A percentile compares a stretch with the other conserved stretches of the same genome.
Evolutionary conservation across 1,140 invertebrate species (phyloP).

Genomic region (Mizuhopecten yessoensis): DNA sequence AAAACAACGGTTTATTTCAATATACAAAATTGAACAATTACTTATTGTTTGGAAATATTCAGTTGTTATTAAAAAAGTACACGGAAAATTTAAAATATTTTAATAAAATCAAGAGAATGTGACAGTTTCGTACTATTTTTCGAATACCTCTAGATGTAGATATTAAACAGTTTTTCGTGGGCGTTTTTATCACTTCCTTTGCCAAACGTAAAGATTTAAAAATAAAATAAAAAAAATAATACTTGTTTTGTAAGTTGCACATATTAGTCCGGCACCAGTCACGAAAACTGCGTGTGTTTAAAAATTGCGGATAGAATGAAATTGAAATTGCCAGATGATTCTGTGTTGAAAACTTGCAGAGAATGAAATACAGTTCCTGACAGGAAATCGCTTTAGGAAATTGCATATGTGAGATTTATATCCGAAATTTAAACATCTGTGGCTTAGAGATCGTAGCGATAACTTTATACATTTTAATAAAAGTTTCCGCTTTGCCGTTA

Average conservation of each 20-base stretch:
- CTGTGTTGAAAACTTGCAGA: not conserved
- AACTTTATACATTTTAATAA: slow-evolving; percentile 30
- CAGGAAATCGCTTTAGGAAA: slow-evolving; percentile 31
- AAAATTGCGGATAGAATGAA: not conserved
- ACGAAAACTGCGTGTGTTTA: not conserved
- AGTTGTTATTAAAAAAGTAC: too few species aligned
- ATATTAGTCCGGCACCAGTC: not conserved
- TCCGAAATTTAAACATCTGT: slow-evolving; percentile 30
- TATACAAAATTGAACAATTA: too few species aligned
- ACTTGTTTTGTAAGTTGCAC: not conserved
- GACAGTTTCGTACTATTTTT: too few species aligned
- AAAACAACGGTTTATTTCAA: too few species aligned
- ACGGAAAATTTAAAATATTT: too few species aligned
- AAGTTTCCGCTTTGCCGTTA: slow-evolving; percentile 9
- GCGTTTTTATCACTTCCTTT: too few species aligned
- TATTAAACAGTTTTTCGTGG: too few species aligned
- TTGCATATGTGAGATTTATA: slow-evolving; percentile 24
- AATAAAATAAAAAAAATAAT: too few species aligned
- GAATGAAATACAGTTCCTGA: not conserved
- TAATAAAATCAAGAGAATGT: too few species aligned
- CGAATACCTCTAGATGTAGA: too few species aligned
- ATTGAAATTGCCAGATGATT: slow-evolving; percentile 34
- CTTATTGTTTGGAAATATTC: too few species aligned
- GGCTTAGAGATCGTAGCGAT: not conserved
- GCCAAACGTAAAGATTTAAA: too few species aligned